Conservation (phyloP, 1,140 invertebrate genomes). For the Lepidurus arcticus region DNA sequence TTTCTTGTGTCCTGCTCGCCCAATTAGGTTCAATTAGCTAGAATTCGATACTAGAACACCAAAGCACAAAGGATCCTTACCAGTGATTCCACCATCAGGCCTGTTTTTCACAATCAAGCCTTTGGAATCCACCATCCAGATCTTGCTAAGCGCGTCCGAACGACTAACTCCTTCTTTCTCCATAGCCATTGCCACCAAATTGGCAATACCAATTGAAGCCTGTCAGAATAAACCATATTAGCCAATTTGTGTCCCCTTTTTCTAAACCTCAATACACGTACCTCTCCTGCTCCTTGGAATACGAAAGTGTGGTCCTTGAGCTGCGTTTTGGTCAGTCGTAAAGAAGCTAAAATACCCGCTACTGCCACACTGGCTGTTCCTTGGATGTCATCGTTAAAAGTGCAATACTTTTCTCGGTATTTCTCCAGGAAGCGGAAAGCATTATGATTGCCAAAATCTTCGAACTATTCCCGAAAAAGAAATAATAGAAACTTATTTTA, state of each 20-base stretch:
- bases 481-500: conserved; percentile 29
- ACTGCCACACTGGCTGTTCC: conserved; percentile 90
- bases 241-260: not conserved
- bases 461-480: conserved; percentile 61
- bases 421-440: conserved; percentile 85
- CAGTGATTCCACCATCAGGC: conserved; percentile 60
- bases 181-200: conserved; percentile 82
- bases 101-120: conserved; percentile 73
- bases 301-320: conserved; percentile 77
- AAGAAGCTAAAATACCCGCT: conserved; percentile 77
- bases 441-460: conserved; percentile 93
- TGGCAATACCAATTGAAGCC: conserved; percentile 81
- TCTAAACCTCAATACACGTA: conserved; percentile 40
- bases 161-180: conserved; percentile 65
- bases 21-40: not conserved
- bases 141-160: conserved; percentile 62
- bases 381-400: conserved; percentile 97
- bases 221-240: conserved; percentile 40
- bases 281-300: conserved; percentile 88
- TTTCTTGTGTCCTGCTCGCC: conserved; percentile 60
- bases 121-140: conserved; percentile 82
- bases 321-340: conserved; percentile 68
- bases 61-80: conserved; percentile 33
- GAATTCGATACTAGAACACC: not conserved
- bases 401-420: conserved; percentile 80